Percentiles rank a stretch among this genome's conserved stretches.
These are phyloP conservation scores for Pseudomyrmex sp. DNA, from an alignment of 1,140 invertebrate species.

Conservation along the genomic window DNA sequence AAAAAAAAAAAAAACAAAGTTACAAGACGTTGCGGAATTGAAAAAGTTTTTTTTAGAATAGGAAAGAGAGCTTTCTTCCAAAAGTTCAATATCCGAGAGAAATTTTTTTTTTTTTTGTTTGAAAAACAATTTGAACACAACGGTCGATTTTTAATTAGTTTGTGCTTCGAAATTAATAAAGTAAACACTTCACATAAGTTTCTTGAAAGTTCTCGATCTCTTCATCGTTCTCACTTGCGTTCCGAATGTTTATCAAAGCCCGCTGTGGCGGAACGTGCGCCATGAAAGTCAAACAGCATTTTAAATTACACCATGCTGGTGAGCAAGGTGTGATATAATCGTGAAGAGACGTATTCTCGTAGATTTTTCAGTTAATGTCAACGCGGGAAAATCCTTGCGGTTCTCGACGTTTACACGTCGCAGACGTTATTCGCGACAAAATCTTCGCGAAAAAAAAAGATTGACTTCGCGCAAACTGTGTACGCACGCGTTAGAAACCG, in stretches of 20 bases:
- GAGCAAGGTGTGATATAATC: background rate
- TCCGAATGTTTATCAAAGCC: constrained; percentile 25
- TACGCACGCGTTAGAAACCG: too few species aligned
- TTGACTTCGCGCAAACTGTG: too few species aligned
- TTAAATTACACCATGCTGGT: constrained; percentile 12
- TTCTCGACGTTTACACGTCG: too few species aligned
- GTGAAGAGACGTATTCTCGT: background rate
- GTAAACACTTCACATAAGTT: background rate
- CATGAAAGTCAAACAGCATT: constrained; percentile 34
- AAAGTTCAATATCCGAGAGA: background rate
- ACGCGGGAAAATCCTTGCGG: too few species aligned
- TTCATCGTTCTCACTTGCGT: background rate
- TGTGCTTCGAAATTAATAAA: constrained; percentile 16
- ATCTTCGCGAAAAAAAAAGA: background rate
- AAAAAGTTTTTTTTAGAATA: constrained; percentile 1
- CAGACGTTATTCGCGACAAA: background rate
- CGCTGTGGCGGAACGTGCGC: background rate
- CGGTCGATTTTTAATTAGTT: background rate
- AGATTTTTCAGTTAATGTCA: background rate
- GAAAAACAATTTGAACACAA: background rate
- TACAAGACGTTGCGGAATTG: background rate
- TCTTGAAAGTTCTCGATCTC: background rate
- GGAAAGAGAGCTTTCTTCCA: background rate
- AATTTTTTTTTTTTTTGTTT: background rate
- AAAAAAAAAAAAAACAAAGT: background rate